A percentile compares a stretch with the other conserved stretches of the same genome.
These are phyloP conservation scores for Nezara viridula DNA, from an alignment of 2,888 invertebrate genomes.

Conservation along the genomic window DNA sequence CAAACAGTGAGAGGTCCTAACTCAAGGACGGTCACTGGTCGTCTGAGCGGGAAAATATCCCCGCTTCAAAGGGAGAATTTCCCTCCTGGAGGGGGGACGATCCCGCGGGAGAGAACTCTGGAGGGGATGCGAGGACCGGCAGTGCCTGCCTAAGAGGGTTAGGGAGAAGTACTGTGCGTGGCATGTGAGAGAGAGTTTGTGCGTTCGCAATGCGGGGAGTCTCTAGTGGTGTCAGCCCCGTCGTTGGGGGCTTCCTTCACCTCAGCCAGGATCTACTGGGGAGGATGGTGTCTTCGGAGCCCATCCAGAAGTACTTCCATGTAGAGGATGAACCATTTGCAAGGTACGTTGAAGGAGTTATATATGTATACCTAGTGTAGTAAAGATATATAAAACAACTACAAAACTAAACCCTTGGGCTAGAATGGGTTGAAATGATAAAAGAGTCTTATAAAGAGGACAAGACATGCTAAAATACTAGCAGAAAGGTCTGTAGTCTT, in stretches of 20 bases:
- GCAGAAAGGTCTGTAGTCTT: too few relatives aligned
- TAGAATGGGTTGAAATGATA: too few relatives aligned
- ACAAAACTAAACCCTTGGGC: too few relatives aligned
- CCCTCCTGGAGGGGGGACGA: not conserved
- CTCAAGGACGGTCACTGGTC: slow-evolving; percentile 47
- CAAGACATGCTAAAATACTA: too few relatives aligned
- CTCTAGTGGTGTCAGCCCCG: slow-evolving; percentile 60
- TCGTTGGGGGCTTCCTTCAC: slow-evolving; percentile 66
- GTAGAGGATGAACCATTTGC: slow-evolving; percentile 69
- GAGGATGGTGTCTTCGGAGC: slow-evolving; percentile 67
- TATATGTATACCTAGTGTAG: too few relatives aligned
- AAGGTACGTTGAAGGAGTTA: slow-evolving; percentile 66
- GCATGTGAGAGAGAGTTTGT: slow-evolving; percentile 35
- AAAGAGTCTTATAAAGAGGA: too few relatives aligned
- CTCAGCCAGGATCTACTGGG: slow-evolving; percentile 66
- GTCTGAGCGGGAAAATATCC: not conserved
- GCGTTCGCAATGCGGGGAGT: slow-evolving; percentile 60
- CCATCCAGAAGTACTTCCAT: slow-evolving; percentile 68
- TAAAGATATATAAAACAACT: too few relatives aligned
- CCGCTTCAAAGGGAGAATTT: not conserved
- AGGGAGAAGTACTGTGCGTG: not conserved
- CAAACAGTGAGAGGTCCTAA: slow-evolving; percentile 9
- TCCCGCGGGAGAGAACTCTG: not conserved
- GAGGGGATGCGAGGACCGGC: not conserved
- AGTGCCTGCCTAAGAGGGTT: not conserved